phyloP scores from a whole-genome alignment of 2,113 vertebrate species.

The Phainopepla nitens region DNA sequence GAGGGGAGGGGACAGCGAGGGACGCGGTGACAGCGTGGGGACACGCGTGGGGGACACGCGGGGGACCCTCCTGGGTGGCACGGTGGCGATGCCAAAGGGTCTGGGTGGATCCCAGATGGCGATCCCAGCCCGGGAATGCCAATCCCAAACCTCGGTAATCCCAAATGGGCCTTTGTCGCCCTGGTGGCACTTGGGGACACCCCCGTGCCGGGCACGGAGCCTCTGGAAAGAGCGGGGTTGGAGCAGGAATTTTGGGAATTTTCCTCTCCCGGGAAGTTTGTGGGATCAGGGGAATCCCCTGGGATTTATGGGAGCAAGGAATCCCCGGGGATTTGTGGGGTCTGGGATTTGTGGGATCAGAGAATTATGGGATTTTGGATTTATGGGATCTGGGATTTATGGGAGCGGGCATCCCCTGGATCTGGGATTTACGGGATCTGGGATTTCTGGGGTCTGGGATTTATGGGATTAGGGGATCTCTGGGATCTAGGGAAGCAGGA shows the following conservation, averaged over 20 bases:
- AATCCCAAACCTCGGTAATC: accelerated
- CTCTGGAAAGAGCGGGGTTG: not conserved
- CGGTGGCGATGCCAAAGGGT: not conserved
- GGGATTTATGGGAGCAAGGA: not conserved
- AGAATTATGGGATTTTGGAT: no score
- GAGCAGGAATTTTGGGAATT: not conserved
- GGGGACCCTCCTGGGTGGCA: not conserved
- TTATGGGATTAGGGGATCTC: no score
- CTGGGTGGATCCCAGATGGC: not conserved
- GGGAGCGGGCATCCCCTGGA: no score
- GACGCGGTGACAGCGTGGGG: not conserved
- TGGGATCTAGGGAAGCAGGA: not conserved
- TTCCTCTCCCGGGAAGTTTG: not conserved
- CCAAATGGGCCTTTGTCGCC: not conserved
- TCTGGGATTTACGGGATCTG: no score
- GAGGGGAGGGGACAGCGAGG: not conserved
- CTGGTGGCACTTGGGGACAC: not conserved
- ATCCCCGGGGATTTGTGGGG: not conserved
- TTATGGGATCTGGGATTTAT: no score
- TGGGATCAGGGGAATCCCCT: not conserved
- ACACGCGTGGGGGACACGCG: not conserved
- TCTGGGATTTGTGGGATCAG: not conserved
- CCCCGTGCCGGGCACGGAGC: not conserved
- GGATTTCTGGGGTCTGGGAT: not conserved
- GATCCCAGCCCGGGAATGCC: not conserved